Conservation (phyloP, 1,140 invertebrate species). For the Achatina immaculata region DNA sequence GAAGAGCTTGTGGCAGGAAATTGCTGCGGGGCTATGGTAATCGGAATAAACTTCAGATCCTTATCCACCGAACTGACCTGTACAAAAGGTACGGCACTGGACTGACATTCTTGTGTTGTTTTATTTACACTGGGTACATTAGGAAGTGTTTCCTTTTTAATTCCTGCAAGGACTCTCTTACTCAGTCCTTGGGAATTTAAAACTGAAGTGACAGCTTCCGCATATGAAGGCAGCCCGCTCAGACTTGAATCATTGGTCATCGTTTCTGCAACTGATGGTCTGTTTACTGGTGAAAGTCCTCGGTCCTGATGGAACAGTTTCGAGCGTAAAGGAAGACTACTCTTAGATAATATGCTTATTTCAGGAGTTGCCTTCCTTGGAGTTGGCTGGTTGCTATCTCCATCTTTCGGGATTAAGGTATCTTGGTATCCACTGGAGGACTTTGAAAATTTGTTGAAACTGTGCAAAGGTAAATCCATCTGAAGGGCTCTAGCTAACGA, state of each 20-base stretch:
- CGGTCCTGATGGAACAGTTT: background rate
- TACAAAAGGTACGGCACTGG: background rate
- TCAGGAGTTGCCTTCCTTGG: background rate
- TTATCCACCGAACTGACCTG: background rate
- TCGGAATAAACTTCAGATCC: constrained; percentile 7
- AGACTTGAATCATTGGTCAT: background rate
- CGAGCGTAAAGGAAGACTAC: background rate
- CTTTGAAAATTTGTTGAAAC: background rate
- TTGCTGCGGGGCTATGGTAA: background rate
- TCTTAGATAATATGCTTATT: background rate
- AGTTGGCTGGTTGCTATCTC: background rate
- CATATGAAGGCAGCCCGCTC: constrained; percentile 2
- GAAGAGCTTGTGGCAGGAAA: background rate
- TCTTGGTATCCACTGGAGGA: background rate
- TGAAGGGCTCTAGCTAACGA: background rate
- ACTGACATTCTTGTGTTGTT: background rate
- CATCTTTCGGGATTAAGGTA: background rate
- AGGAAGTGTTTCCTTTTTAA: background rate
- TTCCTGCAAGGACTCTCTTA: background rate
- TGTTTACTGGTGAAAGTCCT: background rate
- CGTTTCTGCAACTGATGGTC: background rate
- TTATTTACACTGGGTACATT: background rate
- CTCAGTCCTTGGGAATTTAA: background rate
- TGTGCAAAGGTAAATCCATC: constrained; percentile 3
- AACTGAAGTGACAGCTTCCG: constrained; percentile 12